Evolutionary conservation across 2,888 invertebrate species (phyloP).

Genomic region (Sarcophaga rosellei): DNA sequence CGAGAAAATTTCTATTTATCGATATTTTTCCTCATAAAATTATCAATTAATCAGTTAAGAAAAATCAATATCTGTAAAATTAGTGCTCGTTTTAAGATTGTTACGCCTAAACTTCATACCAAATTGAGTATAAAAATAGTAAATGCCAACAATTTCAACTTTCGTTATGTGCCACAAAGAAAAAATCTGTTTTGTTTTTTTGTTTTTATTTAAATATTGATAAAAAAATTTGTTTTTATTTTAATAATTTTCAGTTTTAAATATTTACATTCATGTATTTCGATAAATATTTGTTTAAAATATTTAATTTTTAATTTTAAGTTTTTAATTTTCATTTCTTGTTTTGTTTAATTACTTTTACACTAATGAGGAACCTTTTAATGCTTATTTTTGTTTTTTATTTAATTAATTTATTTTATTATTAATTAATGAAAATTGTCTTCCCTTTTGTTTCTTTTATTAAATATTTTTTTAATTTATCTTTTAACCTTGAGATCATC

Average conservation of each 20-base stretch:
- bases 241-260: constrained; percentile 65
- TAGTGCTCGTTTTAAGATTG: too few relatives aligned
- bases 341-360: constrained; percentile 68
- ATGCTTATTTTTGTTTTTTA: constrained; percentile 50
- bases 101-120: too few relatives aligned
- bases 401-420: constrained; percentile 46
- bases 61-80: too few relatives aligned
- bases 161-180: too few relatives aligned
- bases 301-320: constrained; percentile 59
- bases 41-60: too few relatives aligned
- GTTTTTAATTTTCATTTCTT: constrained; percentile 50
- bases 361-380: constrained; percentile 77
- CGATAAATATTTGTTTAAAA: constrained; percentile 68
- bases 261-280: constrained; percentile 65
- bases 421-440: constrained; percentile 69
- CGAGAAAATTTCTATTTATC: too few relatives aligned
- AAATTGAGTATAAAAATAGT: too few relatives aligned
- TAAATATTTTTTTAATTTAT: constrained; percentile 49
- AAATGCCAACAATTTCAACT: too few relatives aligned
- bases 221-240: constrained; percentile 55
- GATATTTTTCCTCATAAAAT: too few relatives aligned
- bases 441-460: constrained; percentile 49
- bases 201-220: constrained; percentile 70
- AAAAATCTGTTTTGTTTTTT: constrained; percentile 32
- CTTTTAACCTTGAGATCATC: constrained; percentile 63